These are phyloP conservation scores for Psittacula derbiana DNA, from an alignment of 2,797 vertebrate species.

Conservation along the genomic window DNA sequence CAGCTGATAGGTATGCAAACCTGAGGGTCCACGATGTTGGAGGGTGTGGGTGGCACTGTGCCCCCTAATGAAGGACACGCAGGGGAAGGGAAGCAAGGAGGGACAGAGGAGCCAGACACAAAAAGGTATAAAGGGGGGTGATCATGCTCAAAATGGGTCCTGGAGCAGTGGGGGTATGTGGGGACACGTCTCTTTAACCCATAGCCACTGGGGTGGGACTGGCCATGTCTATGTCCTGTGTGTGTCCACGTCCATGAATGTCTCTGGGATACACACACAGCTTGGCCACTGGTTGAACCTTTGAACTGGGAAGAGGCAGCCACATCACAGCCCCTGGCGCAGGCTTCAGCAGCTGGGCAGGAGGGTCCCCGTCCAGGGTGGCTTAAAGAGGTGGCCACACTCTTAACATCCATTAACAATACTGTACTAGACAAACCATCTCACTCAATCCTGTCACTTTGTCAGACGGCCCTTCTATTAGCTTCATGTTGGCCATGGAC, in stretches of 20 bases:
- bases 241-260: too few species aligned
- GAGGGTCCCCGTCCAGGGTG: neutral
- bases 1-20: neutral
- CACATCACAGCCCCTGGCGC: too few species aligned
- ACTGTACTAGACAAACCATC: neutral
- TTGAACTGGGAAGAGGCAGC: neutral
- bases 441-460: neutral
- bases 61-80: rapidly evolving
- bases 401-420: neutral
- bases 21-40: neutral
- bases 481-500: neutral
- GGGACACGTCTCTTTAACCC: neutral
- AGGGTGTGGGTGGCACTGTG: too few species aligned
- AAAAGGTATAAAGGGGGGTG: neutral
- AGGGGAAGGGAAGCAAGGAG: neutral
- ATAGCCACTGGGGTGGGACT: neutral
- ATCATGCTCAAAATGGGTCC: neutral
- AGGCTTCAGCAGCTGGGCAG: neutral
- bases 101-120: neutral
- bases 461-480: neutral
- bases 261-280: neutral
- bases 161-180: neutral
- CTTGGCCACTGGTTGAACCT: neutral
- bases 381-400: neutral
- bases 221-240: too few species aligned